A percentile compares a stretch with the other conserved stretches of the same genome.
These are phyloP conservation scores for Phrynocephalus guinanensis DNA, from an alignment of 2,797 vertebrate genomes.

Conservation along the genomic window DNA sequence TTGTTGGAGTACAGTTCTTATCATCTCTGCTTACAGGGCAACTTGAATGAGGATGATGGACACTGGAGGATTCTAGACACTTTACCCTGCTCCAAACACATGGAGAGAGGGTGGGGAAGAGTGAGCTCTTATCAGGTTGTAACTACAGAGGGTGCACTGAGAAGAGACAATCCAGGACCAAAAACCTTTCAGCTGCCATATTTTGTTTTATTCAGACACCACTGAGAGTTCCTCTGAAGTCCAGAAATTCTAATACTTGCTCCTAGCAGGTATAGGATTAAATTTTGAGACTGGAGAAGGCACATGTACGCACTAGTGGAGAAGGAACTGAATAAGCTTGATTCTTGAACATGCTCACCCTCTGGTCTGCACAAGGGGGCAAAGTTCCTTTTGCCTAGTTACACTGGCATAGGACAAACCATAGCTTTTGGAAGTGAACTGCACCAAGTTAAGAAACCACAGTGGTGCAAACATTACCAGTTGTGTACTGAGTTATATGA, in stretches of 20 bases:
- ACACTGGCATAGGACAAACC: no score
- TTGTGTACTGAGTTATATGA: no score
- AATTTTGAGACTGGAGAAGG: neutral
- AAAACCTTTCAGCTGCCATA: neutral
- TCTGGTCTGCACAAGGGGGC: no score
- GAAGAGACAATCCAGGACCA: neutral
- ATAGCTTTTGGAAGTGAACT: no score
- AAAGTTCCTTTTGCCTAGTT: no score
- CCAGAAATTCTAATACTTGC: neutral
- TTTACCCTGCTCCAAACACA: neutral
- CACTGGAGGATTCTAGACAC: neutral
- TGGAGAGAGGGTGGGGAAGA: neutral
- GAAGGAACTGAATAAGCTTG: neutral
- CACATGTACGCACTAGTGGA: no score
- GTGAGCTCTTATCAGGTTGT: neutral
- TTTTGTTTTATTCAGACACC: neutral
- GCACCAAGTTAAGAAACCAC: no score
- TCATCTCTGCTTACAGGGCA: neutral
- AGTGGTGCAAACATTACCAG: no score
- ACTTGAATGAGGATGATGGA: neutral
- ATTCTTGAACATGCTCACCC: neutral
- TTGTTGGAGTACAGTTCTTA: neutral
- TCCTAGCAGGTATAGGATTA: neutral
- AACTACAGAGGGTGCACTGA: neutral
- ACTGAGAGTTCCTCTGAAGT: neutral